Conservation (phyloP, 2,113 vertebrate species). For the Anhinga rufa region DNA sequence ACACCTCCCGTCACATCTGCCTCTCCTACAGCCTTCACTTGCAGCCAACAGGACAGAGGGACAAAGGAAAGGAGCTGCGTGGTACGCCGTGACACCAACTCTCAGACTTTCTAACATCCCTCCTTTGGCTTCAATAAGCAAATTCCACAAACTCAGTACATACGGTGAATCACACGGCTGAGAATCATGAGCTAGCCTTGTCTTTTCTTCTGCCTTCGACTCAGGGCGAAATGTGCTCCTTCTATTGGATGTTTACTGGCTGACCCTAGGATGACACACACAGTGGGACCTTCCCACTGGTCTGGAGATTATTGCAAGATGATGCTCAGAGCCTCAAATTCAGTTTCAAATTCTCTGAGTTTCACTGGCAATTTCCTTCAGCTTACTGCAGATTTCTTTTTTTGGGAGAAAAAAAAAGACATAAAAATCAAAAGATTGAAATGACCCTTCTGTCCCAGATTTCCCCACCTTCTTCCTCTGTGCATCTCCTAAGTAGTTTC, state of each 20-base stretch:
- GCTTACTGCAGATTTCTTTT: not conserved
- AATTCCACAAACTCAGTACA: not conserved
- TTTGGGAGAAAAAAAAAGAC: too few species aligned
- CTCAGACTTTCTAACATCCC: not conserved
- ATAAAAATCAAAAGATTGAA: not conserved
- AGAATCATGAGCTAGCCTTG: not conserved
- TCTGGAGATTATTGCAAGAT: not conserved
- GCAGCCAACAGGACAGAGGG: not conserved
- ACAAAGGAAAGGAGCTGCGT: not conserved
- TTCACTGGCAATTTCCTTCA: not conserved
- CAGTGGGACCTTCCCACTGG: not conserved
- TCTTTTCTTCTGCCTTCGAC: not conserved
- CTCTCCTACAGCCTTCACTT: not conserved
- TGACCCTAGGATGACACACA: not conserved
- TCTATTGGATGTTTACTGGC: not conserved
- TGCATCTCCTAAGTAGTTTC: not conserved
- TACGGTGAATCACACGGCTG: not conserved
- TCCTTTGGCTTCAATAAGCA: not conserved
- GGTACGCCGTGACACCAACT: not conserved
- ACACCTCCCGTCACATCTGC: rapidly evolving
- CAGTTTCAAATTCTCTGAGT: not conserved
- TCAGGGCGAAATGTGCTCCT: not conserved
- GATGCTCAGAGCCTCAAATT: not conserved
- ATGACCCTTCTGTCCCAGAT: not conserved
- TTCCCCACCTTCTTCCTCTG: not conserved